These are phyloP conservation scores for Tetranychus cinnabarinus DNA, from an alignment of 1,140 invertebrate species.

Conservation along the genomic window DNA sequence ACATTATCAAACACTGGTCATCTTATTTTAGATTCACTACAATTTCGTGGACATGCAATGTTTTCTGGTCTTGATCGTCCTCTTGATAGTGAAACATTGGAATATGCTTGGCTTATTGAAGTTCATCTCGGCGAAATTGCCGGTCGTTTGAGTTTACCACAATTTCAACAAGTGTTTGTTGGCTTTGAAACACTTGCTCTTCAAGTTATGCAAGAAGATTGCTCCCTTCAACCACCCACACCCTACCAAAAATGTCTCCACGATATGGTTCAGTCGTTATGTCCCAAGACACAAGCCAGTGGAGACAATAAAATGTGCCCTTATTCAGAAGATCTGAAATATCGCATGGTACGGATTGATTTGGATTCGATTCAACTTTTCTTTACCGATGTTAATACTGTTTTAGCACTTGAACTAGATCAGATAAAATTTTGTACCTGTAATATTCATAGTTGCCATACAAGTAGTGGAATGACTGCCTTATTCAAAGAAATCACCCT, in stretches of 20 bases:
- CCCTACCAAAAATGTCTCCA: constrained; percentile 60
- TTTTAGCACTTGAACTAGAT: constrained; percentile 52
- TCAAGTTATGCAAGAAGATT: constrained; percentile 64
- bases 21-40: constrained; percentile 23
- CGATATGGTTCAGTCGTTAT: constrained; percentile 45
- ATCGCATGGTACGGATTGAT: constrained; percentile 68
- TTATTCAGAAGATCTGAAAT: constrained; percentile 72
- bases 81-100: constrained; percentile 75
- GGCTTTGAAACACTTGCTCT: constrained; percentile 69
- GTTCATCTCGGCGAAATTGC: constrained; percentile 30
- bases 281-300: constrained; percentile 36
- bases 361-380: constrained; percentile 77
- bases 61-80: constrained; percentile 73
- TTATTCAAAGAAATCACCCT: constrained; percentile 51
- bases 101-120: constrained; percentile 72
- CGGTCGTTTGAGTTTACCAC: constrained; percentile 27
- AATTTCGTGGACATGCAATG: constrained; percentile 79
- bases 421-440: constrained; percentile 69
- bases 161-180: constrained; percentile 57
- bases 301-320: constrained; percentile 41
- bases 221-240: constrained; percentile 50
- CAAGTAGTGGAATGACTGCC: constrained; percentile 65
- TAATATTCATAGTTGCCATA: constrained; percentile 74
- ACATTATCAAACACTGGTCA: constrained; percentile 23
- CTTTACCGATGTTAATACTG: constrained; percentile 63